Evolutionary conservation across 1,140 invertebrate species (phyloP).

Genomic region (Achroia grisella): DNA sequence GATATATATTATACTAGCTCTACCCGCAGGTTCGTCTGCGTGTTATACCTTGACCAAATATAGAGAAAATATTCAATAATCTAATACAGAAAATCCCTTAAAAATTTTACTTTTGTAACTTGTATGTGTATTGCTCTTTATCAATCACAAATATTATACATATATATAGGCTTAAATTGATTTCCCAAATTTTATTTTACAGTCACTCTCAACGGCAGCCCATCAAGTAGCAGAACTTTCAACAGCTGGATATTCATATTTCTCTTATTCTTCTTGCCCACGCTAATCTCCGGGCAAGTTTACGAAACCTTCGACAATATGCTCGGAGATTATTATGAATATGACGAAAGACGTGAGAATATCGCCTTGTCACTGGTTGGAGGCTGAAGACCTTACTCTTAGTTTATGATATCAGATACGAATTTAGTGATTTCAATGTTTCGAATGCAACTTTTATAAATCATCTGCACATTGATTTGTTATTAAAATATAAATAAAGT

Average conservation of each 20-base stretch:
- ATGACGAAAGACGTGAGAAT: conserved; percentile 20
- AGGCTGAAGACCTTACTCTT: conserved; percentile 17
- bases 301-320: conserved; percentile 15
- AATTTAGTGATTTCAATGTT: conserved; percentile 3
- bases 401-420: not conserved
- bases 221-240: conserved; percentile 15
- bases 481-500: too few species aligned
- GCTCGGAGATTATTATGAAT: conserved; percentile 29
- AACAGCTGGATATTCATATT: conserved; percentile 41
- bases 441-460: too few species aligned
- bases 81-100: too few species aligned
- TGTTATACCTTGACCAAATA: too few species aligned
- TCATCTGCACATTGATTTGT: too few species aligned
- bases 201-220: conserved; percentile 49
- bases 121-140: too few species aligned
- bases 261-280: conserved; percentile 36
- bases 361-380: conserved; percentile 30
- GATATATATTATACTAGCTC: too few species aligned
- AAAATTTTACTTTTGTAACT: too few species aligned
- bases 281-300: conserved; percentile 33
- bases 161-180: too few species aligned
- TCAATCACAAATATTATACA: too few species aligned
- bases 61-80: too few species aligned
- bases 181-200: conserved; percentile 23
- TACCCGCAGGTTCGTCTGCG: too few species aligned